Percentiles rank a stretch among this genome's conserved stretches.
Conservation (phyloP, 2,113 vertebrate species). For the Corythaeola cristata region DNA sequence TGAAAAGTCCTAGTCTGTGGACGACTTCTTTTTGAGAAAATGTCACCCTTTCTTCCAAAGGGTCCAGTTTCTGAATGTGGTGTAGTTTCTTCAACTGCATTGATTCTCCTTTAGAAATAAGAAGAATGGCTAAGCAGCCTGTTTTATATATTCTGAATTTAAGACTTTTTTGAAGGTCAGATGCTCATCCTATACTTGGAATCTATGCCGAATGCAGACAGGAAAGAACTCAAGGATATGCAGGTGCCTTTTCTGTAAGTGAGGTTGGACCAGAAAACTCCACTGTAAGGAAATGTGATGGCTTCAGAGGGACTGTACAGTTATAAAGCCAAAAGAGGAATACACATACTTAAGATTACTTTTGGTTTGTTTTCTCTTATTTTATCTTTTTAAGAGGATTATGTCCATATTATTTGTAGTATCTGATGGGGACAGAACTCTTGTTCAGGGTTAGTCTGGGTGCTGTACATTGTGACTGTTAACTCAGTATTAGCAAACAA, state of each 20-base stretch:
- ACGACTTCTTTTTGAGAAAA: slow-evolving; percentile 65
- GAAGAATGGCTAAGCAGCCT: slow-evolving; percentile 58
- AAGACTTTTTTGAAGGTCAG: slow-evolving; percentile 35
- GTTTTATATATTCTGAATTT: slow-evolving; percentile 55
- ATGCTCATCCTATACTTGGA: background rate
- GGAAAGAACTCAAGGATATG: slow-evolving; percentile 6
- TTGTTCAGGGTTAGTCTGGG: background rate
- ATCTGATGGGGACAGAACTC: background rate
- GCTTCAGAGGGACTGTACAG: background rate
- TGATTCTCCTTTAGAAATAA: slow-evolving; percentile 66
- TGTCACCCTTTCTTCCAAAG: slow-evolving; percentile 67
- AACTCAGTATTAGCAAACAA: background rate
- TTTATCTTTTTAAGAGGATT: background rate
- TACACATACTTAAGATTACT: background rate
- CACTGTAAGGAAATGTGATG: background rate
- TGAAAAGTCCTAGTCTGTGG: slow-evolving; percentile 69
- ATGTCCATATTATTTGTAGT: background rate
- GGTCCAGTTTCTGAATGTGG: slow-evolving; percentile 47
- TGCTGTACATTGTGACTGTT: background rate
- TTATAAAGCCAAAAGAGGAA: background rate
- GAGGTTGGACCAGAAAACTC: background rate
- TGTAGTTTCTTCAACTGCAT: slow-evolving; percentile 50
- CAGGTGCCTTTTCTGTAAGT: background rate
- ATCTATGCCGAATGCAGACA: background rate
- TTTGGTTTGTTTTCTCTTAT: background rate